phyloP scores from a whole-genome alignment of 2,797 vertebrate species.

The Coracias cyanogaster region DNA sequence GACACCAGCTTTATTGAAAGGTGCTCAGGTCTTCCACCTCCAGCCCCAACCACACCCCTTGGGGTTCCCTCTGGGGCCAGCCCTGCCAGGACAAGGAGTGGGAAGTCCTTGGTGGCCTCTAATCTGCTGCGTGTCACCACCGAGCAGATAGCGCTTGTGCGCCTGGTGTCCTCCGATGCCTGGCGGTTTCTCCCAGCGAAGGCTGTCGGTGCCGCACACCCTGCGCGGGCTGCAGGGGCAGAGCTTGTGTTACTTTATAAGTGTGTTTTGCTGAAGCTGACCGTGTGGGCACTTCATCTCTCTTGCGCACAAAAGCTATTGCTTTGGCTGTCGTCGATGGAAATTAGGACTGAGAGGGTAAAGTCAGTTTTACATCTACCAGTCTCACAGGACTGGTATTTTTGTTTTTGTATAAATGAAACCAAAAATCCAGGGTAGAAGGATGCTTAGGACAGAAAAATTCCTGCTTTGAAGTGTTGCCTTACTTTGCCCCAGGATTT shows the following conservation, averaged over 20 bases:
- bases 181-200: rapidly evolving
- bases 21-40: background rate
- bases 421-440: background rate
- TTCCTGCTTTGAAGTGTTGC: background rate
- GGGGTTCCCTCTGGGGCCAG: background rate
- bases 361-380: rapidly evolving
- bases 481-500: background rate
- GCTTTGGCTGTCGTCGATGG: rapidly evolving
- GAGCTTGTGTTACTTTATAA: background rate
- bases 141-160: background rate
- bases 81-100: rapidly evolving
- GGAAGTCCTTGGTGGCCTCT: conserved; percentile 16
- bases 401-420: background rate
- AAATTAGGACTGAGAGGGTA: background rate
- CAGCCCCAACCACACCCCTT: rapidly evolving
- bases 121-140: background rate
- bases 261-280: background rate
- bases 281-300: rapidly evolving
- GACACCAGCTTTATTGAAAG: background rate
- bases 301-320: background rate
- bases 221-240: rapidly evolving
- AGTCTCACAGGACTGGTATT: background rate
- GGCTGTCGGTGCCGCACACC: rapidly evolving
- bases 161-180: rapidly evolving
- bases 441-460: background rate